phyloP scores from a whole-genome alignment of 1,140 invertebrate species.

The Eulimnadia texana region DNA sequence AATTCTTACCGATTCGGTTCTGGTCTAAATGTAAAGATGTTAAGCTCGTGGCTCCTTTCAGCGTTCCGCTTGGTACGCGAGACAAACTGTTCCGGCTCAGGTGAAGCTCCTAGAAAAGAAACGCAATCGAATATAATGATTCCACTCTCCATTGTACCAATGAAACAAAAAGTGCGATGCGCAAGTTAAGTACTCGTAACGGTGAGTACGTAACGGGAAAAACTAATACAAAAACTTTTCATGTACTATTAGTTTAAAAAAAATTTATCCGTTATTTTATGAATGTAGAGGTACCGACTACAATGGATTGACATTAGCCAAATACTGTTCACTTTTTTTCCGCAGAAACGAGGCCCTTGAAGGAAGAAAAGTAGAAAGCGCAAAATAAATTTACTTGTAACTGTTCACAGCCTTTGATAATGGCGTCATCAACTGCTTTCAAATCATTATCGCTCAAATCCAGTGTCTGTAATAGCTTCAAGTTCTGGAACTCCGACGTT shows the following conservation, averaged over 20 bases:
- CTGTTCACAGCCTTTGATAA: conserved; percentile 62
- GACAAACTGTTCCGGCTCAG: conserved; percentile 61
- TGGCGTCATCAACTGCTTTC: conserved; percentile 62
- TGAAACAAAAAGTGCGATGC: too few relatives aligned
- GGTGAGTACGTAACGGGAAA: not conserved
- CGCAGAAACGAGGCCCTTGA: not conserved
- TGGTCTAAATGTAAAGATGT: conserved; percentile 51
- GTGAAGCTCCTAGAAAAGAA: conserved; percentile 47
- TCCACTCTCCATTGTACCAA: not conserved
- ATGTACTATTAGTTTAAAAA: too few relatives aligned
- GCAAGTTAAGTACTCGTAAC: not conserved
- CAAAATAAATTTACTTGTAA: conserved; percentile 39
- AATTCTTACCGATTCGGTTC: conserved; percentile 71
- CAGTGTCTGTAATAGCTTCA: conserved; percentile 50
- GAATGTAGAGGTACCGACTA: too few relatives aligned
- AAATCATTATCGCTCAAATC: conserved; percentile 66
- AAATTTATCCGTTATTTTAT: too few relatives aligned
- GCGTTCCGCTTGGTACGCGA: conserved; percentile 52
- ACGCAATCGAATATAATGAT: not conserved
- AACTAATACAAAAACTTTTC: not conserved
- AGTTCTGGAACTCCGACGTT: conserved; percentile 60
- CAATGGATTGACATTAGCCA: too few relatives aligned
- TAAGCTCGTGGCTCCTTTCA: conserved; percentile 58
- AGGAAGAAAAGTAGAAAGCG: not conserved
- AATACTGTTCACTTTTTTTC: not conserved